Evolutionary conservation across 2,797 vertebrate species (phyloP).

Genomic region (Anas bahamensis): DNA sequence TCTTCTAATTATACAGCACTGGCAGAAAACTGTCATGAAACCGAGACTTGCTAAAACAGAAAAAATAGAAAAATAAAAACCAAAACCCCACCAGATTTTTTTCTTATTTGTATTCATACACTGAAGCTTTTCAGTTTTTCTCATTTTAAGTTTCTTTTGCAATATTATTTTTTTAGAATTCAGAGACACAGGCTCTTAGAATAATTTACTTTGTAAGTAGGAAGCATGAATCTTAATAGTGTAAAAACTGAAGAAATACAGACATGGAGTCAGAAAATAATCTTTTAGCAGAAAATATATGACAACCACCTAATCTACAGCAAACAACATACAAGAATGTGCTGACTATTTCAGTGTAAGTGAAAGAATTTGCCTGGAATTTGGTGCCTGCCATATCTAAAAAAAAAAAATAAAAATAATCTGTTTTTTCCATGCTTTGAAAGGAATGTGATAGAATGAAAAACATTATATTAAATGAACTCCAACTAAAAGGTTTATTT

Average conservation of each 20-base stretch:
- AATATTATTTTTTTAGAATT: not conserved
- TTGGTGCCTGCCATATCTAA: not conserved
- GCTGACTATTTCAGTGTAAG: not conserved
- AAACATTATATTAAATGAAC: not conserved
- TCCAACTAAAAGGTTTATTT: not conserved
- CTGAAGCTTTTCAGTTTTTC: not conserved
- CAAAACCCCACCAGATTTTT: not conserved
- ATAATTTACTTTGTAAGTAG: not conserved
- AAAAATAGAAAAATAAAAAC: not conserved
- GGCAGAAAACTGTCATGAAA: not conserved
- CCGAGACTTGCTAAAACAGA: not conserved
- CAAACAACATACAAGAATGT: not conserved
- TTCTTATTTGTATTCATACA: not conserved
- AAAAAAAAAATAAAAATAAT: not conserved
- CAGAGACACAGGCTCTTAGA: not conserved
- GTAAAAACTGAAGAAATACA: not conserved
- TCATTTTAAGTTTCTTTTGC: not conserved
- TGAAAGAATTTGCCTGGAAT: not conserved
- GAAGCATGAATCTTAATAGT: not conserved
- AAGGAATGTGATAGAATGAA: not conserved
- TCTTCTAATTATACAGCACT: not conserved
- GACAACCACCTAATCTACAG: not conserved
- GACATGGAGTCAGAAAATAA: not conserved
- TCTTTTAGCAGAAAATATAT: not conserved
- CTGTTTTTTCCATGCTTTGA: not conserved